Conservation (phyloP, 2,888 invertebrate species). For the Archips xylosteana region DNA sequence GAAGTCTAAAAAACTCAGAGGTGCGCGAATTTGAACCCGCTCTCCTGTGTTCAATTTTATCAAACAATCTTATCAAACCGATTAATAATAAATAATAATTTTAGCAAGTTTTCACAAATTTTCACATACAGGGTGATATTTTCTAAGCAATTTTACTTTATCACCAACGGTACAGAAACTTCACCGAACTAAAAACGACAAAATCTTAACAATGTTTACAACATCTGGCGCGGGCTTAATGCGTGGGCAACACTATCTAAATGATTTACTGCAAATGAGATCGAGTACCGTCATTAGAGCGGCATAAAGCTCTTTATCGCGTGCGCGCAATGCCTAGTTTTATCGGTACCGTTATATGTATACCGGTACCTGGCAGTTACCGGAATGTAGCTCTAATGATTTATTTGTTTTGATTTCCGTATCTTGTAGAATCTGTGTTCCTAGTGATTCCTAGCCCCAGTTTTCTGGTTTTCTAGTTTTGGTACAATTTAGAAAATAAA, state of each 20-base stretch:
- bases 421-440: neutral
- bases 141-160: neutral
- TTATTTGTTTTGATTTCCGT: constrained; percentile 7
- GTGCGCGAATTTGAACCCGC: no score
- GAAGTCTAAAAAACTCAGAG: no score
- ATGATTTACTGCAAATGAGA: constrained; percentile 44
- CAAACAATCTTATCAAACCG: no score
- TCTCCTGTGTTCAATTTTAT: no score
- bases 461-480: no score
- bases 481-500: no score
- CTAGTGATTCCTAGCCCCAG: no score
- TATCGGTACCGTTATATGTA: constrained; percentile 22
- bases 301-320: constrained; percentile 38
- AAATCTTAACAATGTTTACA: constrained; percentile 35
- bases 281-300: constrained; percentile 40
- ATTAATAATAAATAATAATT: no score
- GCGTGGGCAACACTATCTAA: constrained; percentile 36
- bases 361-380: constrained; percentile 9
- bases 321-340: constrained; percentile 23
- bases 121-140: neutral
- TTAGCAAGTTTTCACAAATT: neutral
- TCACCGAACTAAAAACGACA: constrained; percentile 7
- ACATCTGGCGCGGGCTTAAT: constrained; percentile 25
- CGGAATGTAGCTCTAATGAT: constrained; percentile 15
- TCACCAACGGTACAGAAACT: neutral